A percentile compares a stretch with the other conserved stretches of the same genome.
Conservation (phyloP, 2,888 invertebrate genomes). For the Caenorhabditis drosophilae region DNA sequence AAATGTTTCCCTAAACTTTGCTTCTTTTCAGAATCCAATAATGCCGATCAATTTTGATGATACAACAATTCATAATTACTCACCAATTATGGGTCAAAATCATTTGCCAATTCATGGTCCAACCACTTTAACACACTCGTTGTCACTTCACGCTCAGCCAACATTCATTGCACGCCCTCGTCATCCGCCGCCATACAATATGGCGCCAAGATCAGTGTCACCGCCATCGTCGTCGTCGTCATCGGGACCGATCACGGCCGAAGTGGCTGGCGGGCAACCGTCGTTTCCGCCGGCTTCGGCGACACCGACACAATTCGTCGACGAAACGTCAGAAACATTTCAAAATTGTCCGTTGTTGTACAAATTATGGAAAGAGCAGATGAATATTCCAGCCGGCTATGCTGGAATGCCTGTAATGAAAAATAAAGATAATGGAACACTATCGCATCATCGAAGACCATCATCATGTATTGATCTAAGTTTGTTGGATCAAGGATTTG, state of each 20-base stretch:
- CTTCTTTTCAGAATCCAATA: no score
- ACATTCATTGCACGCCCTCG: slow-evolving; percentile 16
- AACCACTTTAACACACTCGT: slow-evolving; percentile 28
- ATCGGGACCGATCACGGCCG: slow-evolving; percentile 44
- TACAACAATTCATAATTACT: no score
- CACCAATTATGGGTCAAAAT: no score
- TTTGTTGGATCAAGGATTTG: slow-evolving; percentile 14
- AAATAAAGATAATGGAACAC: no score
- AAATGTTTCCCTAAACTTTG: slow-evolving; percentile 7
- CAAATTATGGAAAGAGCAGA: slow-evolving; percentile 44
- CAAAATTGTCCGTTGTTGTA: slow-evolving; percentile 51
- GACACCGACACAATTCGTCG: slow-evolving; percentile 38
- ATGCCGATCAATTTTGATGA: no score
- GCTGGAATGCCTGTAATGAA: no score
- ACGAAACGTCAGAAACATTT: slow-evolving; percentile 29
- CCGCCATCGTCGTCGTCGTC: slow-evolving; percentile 22
- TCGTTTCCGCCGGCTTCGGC: slow-evolving; percentile 51
- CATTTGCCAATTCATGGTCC: no score
- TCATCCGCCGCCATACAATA: slow-evolving; percentile 45
- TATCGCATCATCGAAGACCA: slow-evolving; percentile 29
- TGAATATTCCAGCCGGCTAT: no score
- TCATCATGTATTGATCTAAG: slow-evolving; percentile 44
- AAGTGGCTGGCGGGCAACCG: slow-evolving; percentile 44
- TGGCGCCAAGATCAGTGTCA: neutral
- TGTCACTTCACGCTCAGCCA: slow-evolving; percentile 35